Percentiles rank a stretch among this genome's conserved stretches.
phyloP scores from a whole-genome alignment of 1,140 invertebrate species.

The Procambarus clarkii region DNA sequence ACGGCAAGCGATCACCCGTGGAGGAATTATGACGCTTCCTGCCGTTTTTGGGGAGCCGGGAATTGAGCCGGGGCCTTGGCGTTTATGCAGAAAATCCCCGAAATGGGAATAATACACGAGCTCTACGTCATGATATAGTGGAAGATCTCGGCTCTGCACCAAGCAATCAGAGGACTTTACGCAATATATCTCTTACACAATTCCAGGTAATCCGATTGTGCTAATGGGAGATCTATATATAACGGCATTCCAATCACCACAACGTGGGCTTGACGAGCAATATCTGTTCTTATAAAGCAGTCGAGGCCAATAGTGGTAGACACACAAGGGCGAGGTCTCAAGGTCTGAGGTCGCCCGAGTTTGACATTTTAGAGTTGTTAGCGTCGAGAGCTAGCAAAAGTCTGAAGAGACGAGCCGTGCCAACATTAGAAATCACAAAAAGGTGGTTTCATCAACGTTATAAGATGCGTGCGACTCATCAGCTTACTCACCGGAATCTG shows the following conservation, averaged over 20 bases:
- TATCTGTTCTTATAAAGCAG: neutral
- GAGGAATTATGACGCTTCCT: slow-evolving; percentile 37
- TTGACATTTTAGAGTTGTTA: too few species aligned
- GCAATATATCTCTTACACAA: neutral
- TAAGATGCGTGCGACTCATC: too few species aligned
- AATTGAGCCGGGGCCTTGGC: slow-evolving; percentile 11
- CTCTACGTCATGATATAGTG: neutral
- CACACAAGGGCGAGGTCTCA: too few species aligned
- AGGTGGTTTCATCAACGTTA: too few species aligned
- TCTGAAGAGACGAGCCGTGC: too few species aligned
- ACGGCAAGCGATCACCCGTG: slow-evolving; percentile 3
- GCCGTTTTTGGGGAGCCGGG: slow-evolving; percentile 32
- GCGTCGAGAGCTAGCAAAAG: too few species aligned
- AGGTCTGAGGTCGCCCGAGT: too few species aligned
- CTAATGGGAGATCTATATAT: neutral
- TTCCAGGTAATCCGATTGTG: neutral
- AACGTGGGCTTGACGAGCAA: neutral
- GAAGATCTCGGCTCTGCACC: neutral
- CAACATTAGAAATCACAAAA: too few species aligned
- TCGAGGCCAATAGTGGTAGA: neutral
- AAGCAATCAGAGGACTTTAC: neutral
- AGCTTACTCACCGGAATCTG: slow-evolving; percentile 87
- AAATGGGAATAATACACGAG: neutral
- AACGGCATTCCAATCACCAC: neutral
- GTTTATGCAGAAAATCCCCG: neutral